These are phyloP conservation scores for Drosophila vallismaia DNA, from an alignment of 2,888 invertebrate species.

Conservation along the genomic window DNA sequence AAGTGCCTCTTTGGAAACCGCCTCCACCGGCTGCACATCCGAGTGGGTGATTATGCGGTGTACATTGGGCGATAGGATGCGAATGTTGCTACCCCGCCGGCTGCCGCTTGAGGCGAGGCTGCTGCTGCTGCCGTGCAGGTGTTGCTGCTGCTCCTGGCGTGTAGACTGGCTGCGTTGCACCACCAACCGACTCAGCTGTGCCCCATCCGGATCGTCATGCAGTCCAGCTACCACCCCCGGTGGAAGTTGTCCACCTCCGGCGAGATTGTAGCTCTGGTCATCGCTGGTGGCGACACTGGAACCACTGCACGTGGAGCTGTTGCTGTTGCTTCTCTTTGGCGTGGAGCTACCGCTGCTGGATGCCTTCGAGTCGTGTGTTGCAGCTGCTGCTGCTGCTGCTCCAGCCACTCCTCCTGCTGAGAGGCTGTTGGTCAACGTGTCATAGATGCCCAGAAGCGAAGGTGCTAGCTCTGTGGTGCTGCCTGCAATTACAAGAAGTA, in stretches of 20 bases:
- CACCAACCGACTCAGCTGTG: constrained; percentile 60
- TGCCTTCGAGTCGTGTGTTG: constrained; percentile 31
- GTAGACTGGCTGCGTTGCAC: constrained; percentile 43
- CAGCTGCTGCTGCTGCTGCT: neutral
- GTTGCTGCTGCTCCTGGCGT: constrained; percentile 55
- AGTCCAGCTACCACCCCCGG: constrained; percentile 56
- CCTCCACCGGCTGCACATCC: constrained; percentile 82
- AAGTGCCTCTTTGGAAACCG: constrained; percentile 79
- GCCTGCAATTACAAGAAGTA: constrained; percentile 86
- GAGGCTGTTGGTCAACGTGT: constrained; percentile 87
- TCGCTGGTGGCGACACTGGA: constrained; percentile 58
- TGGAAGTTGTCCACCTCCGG: constrained; percentile 27
- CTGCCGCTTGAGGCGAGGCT: constrained; percentile 59
- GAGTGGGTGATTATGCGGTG: constrained; percentile 86
- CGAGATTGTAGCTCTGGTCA: constrained; percentile 59
- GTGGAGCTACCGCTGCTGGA: constrained; percentile 68
- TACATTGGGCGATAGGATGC: constrained; percentile 84
- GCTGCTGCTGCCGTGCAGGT: constrained; percentile 57
- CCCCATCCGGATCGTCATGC: constrained; percentile 68
- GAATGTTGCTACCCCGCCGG: constrained; percentile 80
- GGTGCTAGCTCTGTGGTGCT: constrained; percentile 94
- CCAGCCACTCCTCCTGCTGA: constrained; percentile 50
- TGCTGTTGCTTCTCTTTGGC: constrained; percentile 63
- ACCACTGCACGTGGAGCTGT: constrained; percentile 30
- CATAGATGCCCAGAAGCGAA: constrained; percentile 93